These are phyloP conservation scores for Aplocera efformata DNA, from an alignment of 2,888 invertebrate species.

Conservation along the genomic window DNA sequence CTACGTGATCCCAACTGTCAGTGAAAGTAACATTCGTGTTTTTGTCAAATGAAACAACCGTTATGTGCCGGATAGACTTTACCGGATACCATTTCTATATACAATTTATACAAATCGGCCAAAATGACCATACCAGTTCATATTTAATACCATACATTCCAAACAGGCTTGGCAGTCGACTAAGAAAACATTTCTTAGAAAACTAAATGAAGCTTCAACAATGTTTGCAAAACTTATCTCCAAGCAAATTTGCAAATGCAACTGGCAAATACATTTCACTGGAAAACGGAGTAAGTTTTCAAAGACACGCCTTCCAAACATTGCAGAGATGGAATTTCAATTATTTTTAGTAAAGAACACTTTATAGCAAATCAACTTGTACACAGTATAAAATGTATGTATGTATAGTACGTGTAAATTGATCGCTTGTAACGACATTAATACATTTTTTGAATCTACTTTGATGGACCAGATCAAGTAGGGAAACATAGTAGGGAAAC, in stretches of 20 bases:
- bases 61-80: slow-evolving; percentile 32
- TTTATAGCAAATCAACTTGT: too few species aligned
- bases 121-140: too few species aligned
- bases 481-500: too few species aligned
- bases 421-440: too few species aligned
- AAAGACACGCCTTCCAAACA: slow-evolving; percentile 1
- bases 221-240: slow-evolving; percentile 12
- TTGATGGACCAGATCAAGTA: too few species aligned
- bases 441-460: too few species aligned
- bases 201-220: slow-evolving; percentile 7
- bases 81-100: slow-evolving; percentile 14
- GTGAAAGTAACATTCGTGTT: slow-evolving; percentile 61
- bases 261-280: slow-evolving; percentile 14
- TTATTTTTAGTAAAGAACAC: too few species aligned
- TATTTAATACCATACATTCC: too few species aligned
- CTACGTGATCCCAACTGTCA: slow-evolving; percentile 53
- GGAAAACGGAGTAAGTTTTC: slow-evolving; percentile 17
- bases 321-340: too few species aligned
- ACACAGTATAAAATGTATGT: too few species aligned
- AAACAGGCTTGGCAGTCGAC: too few species aligned
- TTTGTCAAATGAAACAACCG: slow-evolving; percentile 49
- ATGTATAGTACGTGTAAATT: too few species aligned
- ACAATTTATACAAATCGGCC: slow-evolving; percentile 10
- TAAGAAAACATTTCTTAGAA: slow-evolving; percentile 10
- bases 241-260: slow-evolving; percentile 18